Evolutionary conservation across 1,140 invertebrate genomes (phyloP), one percentile per base, ranked within the genome.

Genomic region (Drosophila bocqueti): DNA sequence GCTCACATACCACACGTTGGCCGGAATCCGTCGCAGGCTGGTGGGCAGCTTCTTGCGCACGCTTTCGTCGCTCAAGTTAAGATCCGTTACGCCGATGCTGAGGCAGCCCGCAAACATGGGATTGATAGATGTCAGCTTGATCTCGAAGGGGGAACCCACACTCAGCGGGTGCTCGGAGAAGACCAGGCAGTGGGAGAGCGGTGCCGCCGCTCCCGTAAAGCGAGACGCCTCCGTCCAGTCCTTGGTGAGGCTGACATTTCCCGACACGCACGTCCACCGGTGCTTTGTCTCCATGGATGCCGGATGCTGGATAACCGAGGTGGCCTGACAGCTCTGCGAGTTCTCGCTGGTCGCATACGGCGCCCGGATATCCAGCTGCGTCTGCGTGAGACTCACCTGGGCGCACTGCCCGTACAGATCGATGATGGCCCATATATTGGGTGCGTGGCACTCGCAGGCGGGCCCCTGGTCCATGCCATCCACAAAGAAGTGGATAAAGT

Each of bases 391-490:
- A 73, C 93, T 94, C 54, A 99, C 97, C 95, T 98, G 97, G 24
- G 97, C 97, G 93, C 98, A 99, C 91, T 98, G 97, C 7, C 98
- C 98, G 92, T 99, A 99, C 15, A 99, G 94, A 94, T 99, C 98
- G 40, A 99, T 96, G 1, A 99, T 97, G n/a, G 97, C 98, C 94
- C 97, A 99, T 60, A 99, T 95, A 93, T 96, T 96, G 50, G 95
- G 92, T 45, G 97, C 96, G 42, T 98, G 94, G 74, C 96, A 96
- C 26, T 95, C 95, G 92, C 97, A 98, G 1, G 98, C 98, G 11
- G 95, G 94, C 5, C 98, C 98, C 94, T 98, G 97, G 92, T 98
- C 97, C 81, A 97, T 95, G 1, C 98, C 98, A 93, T 99, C 96
- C 38, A 98, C 94, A 93, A 96, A 99, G 93, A 97, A 99, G 92